phyloP scores from a whole-genome alignment of 35 echinoderm and acorn worm genomes.

The Hemicentrotus pulcherrimus region DNA sequence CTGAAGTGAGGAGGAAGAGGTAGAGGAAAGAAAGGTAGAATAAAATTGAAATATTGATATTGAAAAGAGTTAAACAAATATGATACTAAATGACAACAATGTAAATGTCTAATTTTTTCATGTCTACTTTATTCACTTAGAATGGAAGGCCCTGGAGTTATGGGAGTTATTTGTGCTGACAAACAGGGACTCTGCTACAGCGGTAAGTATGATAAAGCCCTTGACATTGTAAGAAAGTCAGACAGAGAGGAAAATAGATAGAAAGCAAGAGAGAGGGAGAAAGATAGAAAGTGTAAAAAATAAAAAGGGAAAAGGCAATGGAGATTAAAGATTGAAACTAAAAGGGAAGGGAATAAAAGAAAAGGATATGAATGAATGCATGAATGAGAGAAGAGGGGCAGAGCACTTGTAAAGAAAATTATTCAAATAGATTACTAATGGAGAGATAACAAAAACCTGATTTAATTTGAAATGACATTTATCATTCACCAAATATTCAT shows the following conservation, averaged over 20 bases:
- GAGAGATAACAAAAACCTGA: background rate
- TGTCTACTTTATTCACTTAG: slow-evolving; percentile 41
- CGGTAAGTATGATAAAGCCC: slow-evolving; percentile 49
- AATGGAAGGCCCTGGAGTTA: slow-evolving; percentile 74
- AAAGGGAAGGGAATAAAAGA: background rate
- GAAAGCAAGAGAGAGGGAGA: background rate
- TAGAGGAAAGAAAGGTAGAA: too few species aligned
- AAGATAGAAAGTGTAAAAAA: background rate
- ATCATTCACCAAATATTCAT: background rate
- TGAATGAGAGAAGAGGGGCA: too few species aligned
- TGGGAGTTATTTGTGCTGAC: slow-evolving; percentile 81
- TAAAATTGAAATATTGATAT: too few species aligned
- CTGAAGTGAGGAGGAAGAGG: too few species aligned
- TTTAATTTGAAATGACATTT: background rate
- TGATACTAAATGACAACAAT: background rate
- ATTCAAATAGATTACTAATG: background rate
- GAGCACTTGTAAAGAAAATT: too few species aligned
- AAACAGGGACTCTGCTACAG: slow-evolving; percentile 79
- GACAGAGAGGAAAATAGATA: background rate
- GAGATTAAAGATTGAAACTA: too few species aligned
- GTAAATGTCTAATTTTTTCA: background rate
- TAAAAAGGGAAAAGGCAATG: too few species aligned
- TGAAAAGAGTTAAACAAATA: background rate
- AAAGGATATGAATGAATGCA: background rate
- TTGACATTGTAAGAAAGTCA: background rate